Conservation (phyloP, 2,797 vertebrate species). For the Lacerta agilis region DNA sequence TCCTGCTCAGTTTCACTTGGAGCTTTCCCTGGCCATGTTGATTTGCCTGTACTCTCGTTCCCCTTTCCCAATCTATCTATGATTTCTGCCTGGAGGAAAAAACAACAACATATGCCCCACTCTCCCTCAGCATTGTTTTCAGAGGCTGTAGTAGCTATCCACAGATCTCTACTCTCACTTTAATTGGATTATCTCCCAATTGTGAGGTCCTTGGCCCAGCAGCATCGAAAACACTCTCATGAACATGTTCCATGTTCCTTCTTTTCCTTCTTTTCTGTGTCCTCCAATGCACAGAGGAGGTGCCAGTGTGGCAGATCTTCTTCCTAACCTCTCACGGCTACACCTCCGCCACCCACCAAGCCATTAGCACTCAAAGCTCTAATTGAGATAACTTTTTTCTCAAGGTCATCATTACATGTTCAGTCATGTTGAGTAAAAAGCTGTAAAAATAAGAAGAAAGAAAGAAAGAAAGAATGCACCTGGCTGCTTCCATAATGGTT, state of each 20-base stretch:
- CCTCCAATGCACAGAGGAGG: neutral
- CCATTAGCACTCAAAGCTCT: slow-evolving; percentile 53
- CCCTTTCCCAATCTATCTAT: neutral
- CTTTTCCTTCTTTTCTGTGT: neutral
- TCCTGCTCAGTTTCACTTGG: no score
- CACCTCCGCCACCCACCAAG: neutral
- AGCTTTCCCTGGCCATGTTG: no score
- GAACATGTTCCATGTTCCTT: neutral
- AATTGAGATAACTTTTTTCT: slow-evolving; percentile 71
- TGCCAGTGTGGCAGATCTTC: neutral
- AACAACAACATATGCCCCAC: no score
- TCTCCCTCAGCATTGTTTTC: neutral
- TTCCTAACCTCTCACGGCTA: neutral
- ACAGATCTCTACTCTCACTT: neutral
- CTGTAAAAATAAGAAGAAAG: slow-evolving; percentile 27
- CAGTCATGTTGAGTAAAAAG: slow-evolving; percentile 69
- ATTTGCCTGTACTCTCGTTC: no score
- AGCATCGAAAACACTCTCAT: neutral
- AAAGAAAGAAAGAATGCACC: slow-evolving; percentile 59
- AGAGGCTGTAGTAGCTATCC: neutral
- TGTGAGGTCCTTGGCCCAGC: no score
- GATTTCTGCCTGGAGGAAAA: no score
- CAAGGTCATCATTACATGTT: slow-evolving; percentile 75
- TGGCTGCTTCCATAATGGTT: slow-evolving; percentile 67
- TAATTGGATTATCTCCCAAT: no score